Base-by-base conservation (phyloP, 2,113 vertebrate genomes). In the Thamnaconus septentrionalis region DNA sequence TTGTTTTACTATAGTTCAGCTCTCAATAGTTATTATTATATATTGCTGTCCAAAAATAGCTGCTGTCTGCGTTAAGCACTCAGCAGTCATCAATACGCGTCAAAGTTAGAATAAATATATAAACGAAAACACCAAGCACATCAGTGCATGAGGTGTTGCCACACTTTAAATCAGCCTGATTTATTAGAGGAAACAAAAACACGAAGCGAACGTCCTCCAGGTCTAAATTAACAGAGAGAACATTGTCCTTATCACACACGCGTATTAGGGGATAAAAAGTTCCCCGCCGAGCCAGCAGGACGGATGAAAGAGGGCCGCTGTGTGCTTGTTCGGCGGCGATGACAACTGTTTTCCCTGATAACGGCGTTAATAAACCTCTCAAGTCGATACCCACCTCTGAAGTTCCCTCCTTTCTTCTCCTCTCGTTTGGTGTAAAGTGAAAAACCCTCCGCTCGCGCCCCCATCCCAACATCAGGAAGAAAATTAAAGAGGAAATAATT, bases 271-370 rank as follows among this genome's bases (percentile, higher is more conserved):
- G 59, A 70, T 59, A 62, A 69, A 80, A 67, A 66, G 56, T 59
- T 31, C 63, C 61, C 82, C 56, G 61, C 66, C 59, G 75, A 66
- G 80, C 75, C 62, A 56, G 65, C 54, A 59, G 71, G 18, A 68
- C 53, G 72, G 83, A 85, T 87, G 54, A 85, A 87, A 82, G 68
- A 69, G 67, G 69, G 64, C 69, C 73, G 60, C 68, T 73, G 62
- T 61, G 79, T 76, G 74, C 75, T 84, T 77, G 64, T 81, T 83
- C 77, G 71, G 76, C 62, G 53, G 41, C 65, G 43, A 67, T 80
- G 67, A 78, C 67, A 79, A 82, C 76, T 88, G 69, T 83, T 83
- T 80, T 85, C 84, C 82, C 79, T 88, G 85, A 89, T 89, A 90
- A 87, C 69, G 49, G 63, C 31, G 42, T 59, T 84, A 85, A 86